Base-by-base conservation (phyloP, 2,888 invertebrate genomes). In the Notodonta dromedarius region DNA sequence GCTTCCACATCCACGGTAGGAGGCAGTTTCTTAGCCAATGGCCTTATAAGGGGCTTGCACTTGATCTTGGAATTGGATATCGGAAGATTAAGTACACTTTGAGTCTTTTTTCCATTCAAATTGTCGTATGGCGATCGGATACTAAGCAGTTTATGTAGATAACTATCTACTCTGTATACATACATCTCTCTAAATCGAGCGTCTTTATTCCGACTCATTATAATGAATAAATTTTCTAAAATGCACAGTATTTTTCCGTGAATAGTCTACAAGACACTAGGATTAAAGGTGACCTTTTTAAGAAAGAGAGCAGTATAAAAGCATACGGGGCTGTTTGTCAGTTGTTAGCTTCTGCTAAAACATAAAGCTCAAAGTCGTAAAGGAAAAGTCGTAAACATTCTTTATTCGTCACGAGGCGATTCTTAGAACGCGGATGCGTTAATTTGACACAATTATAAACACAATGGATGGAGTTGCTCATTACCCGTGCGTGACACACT, bases 21-120 rank as follows among this genome's bases (percentile, higher is more conserved):
- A 77, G 78, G 78, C 74, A 73, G 85, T 83, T 83, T 81, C 83
- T 80, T 80, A 80, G 73, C 66, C 78, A 72, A 80, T 71, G 69
- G 70, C 71, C 83, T 63, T 82, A 77, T 80, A 84, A 67, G 81
- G 83, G 60, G 59, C 65, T 66, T 69, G 59, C 66, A 67, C 67
- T 66, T 66, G 65, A 67, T 66, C 66, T 63, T 61, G 62, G 56
- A 65, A 69, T 63, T 63, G 57, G 62, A 59, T 65, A 69, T 61
- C 62, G 44, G 57, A 71, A 69, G 63, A 66, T 65, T 60, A 69
- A 65, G 63, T 54, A 32, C 65, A 65, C 48, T 60, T 62, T 50
- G 51, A 53, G 12, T 13, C 32, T 58, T 62, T 73, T 51, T 57
- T 53, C 6, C 13, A 63, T 46, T 42, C 48, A 48, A 73, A 56